Conservation (phyloP, 2,888 invertebrate species). For the Rhamphomyia laevipes region DNA sequence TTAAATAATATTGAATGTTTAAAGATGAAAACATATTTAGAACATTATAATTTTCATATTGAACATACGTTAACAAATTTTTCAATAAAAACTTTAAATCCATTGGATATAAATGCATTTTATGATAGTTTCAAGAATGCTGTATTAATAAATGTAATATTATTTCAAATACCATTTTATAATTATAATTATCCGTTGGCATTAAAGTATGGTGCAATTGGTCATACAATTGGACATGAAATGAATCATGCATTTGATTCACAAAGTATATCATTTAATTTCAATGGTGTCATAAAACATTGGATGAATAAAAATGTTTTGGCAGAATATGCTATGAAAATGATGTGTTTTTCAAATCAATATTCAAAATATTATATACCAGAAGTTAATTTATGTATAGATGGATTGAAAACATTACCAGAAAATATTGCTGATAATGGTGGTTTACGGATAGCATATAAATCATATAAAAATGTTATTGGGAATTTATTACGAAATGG, state of each 20-base stretch:
- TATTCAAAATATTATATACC: background rate
- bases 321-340: background rate
- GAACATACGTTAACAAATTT: background rate
- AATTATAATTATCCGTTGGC: slow-evolving; percentile 1
- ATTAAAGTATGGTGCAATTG: slow-evolving; percentile 2
- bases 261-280: background rate
- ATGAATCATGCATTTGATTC: slow-evolving; percentile 7
- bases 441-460: background rate
- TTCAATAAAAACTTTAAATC: background rate
- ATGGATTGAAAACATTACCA: background rate
- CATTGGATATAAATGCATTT: slow-evolving; percentile 3
- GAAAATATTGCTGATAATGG: background rate
- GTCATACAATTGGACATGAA: slow-evolving; percentile 8
- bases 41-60: background rate
- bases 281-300: background rate
- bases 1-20: background rate
- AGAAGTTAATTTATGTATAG: background rate
- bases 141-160: background rate
- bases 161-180: slow-evolving; percentile 3
- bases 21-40: background rate
- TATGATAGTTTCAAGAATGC: slow-evolving; percentile 3
- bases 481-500: background rate
- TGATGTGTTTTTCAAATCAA: background rate
- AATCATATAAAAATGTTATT: background rate
- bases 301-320: background rate